phyloP scores from a whole-genome alignment of 2,888 invertebrate species.

The Andrena chrysosceles region DNA sequence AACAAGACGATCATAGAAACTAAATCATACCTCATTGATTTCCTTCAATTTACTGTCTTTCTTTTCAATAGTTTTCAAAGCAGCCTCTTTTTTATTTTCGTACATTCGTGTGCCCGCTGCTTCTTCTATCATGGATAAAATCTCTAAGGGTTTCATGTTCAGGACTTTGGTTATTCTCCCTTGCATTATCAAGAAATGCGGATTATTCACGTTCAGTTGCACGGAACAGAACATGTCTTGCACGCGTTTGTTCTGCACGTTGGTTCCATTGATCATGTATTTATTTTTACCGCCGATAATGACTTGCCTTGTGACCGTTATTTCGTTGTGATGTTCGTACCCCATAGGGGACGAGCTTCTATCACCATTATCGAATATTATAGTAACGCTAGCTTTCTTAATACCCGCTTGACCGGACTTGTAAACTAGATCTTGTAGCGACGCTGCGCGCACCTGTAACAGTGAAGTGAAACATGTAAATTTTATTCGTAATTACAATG shows the following conservation, averaged over 20 bases:
- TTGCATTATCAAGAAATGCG: conserved; percentile 99
- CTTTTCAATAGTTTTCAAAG: conserved; percentile 94
- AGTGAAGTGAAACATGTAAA: background rate
- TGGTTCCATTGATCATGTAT: conserved; percentile 96
- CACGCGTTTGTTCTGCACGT: conserved; percentile 95
- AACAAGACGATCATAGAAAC: background rate
- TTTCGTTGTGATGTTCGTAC: conserved; percentile 95
- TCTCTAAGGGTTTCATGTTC: conserved; percentile 99
- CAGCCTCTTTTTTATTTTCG: conserved; percentile 95
- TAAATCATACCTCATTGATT: conserved; percentile 89
- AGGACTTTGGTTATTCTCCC: conserved; percentile 99
- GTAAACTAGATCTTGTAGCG: conserved; percentile 97
- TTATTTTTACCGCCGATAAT: conserved; percentile 95
- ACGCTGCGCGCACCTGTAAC: conserved; percentile 93
- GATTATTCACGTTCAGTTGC: conserved; percentile 99
- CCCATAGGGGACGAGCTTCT: conserved; percentile 93
- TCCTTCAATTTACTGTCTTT: conserved; percentile 96
- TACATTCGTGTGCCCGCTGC: conserved; percentile 99
- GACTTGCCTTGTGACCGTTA: conserved; percentile 96
- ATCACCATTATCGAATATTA: conserved; percentile 97
- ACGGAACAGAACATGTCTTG: conserved; percentile 98
- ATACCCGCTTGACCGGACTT: conserved; percentile 99
- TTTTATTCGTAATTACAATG: too few species aligned
- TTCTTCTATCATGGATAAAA: conserved; percentile 99
- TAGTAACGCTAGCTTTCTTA: conserved; percentile 97